phyloP scores from a whole-genome alignment of 2,113 vertebrate species.

The Glaucidium brasilianum region DNA sequence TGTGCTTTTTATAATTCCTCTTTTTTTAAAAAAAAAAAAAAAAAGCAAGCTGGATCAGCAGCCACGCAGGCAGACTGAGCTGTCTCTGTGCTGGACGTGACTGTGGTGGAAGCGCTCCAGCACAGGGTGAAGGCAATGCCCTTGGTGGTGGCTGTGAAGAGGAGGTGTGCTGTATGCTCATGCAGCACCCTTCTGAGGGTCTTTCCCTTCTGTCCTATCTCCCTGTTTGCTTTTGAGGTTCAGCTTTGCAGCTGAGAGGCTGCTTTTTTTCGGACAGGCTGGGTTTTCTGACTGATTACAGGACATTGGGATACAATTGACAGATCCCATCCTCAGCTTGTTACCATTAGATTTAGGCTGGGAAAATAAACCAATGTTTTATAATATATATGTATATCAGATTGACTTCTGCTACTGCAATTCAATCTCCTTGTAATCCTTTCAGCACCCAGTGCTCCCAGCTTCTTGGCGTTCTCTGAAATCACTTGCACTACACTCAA shows the following conservation, averaged over 20 bases:
- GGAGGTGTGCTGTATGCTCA: not conserved
- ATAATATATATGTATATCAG: not conserved
- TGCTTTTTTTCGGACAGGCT: not conserved
- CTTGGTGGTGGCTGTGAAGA: not conserved
- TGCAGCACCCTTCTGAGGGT: not conserved
- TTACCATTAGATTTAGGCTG: not conserved
- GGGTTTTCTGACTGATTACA: not conserved
- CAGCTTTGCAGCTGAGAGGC: not conserved
- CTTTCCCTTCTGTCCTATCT: not conserved
- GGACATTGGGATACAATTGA: not conserved
- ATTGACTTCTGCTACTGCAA: not conserved
- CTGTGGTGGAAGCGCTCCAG: accelerated
- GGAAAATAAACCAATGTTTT: not conserved
- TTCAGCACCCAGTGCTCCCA: conserved; percentile 87
- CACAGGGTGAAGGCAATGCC: not conserved
- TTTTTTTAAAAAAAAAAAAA: not conserved
- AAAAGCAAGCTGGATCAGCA: not conserved
- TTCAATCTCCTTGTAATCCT: not conserved
- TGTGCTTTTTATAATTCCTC: not conserved
- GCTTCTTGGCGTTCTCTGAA: conserved; percentile 89
- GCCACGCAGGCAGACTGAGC: not conserved
- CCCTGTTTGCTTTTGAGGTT: not conserved
- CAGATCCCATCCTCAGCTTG: not conserved
- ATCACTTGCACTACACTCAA: conserved; percentile 90
- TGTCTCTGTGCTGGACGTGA: not conserved